Evolutionary conservation across 2,797 vertebrate species (phyloP), one percentile per base, ranked within the genome.

Genomic region (Sebastes oblongus): DNA sequence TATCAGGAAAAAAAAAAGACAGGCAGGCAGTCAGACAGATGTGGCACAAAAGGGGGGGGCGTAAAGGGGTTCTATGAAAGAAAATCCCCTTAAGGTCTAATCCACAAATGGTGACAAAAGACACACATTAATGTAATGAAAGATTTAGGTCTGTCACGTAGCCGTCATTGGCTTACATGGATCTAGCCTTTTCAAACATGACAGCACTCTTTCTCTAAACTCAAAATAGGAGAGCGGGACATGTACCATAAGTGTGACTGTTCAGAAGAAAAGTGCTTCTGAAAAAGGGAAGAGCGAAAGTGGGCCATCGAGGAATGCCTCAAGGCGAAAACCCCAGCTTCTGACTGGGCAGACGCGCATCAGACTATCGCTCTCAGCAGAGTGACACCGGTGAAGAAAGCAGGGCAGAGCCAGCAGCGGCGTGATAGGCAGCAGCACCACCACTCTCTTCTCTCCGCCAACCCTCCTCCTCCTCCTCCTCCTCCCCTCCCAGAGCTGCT

Each of bases 291-390:
- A 42, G 39, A 25, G 29, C 54, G 42, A 87, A 93, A 91, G 61
- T 85, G 74, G 92, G 88, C 36, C 91, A 89, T 56, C 25, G 29
- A 68, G 65, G 14, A 80, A 71, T 10, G 88, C 87, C 91, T 88
- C 6, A 20, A 75, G 86, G 88, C 81, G 42, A 78, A 84, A 84
- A 89, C 25, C 72, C 69, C 29, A 59, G 77, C 62, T 62, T 86
- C 73, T 66, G 74, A 77, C 66, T 34, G 16, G 50, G 50, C 79
- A 82, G 82, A 91, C 80, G 78, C 65, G 81, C 75, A 82, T 83
- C 86, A 87, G 87, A 50, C 74, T 34, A 80, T 80, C 32, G 8
- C 73, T 83, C 83, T 75, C 69, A 77, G 77, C 55, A 77, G 73
- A 84, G 55, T 11, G 25, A 88, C 86, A 83, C 58, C 36, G 34